Evolutionary conservation across 2,113 vertebrate genomes (phyloP), one percentile per base, ranked within the genome.

Genomic region (Ornithorhynchus anatinus): DNA sequence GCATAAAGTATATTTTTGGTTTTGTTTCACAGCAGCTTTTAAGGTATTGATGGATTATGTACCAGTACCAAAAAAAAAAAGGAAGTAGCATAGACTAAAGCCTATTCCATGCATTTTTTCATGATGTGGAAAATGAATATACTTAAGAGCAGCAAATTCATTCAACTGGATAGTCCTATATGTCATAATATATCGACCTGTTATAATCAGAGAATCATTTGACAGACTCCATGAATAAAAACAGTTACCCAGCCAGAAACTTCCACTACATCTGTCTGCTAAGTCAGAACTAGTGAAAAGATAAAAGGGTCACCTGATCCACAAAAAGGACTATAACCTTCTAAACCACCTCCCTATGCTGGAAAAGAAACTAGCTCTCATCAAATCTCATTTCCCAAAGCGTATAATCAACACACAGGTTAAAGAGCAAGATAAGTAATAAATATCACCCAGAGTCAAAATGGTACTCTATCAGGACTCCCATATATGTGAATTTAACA

Each of bases 361-460:
- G 53, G 17, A 20, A 7, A 32, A 57, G 10, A 69, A 59, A 69
- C 2, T 13, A 5, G 13, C n/a, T 3, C 4, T 36, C 45, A 59
- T 6, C 36, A 22, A 8, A 22, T 42, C 62, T n/a, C 38, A 1
- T 52, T 71, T 78, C 15, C 25, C 53, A 36, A 75, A 35, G 16
- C 6, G 53, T 39, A 8, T 15, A 6, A 13, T 27, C 23, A 27
- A 45, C 7, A 19, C 11, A 8, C 9, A 47, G 2, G 4, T 37
- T 32, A 51, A 0, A 7, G 9, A 38, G 53, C 54, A 69, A 47
- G 7, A 15, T 47, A 58, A 33, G 52, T 9, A 25, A 43, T 47
- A 2, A 4, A 15, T 2, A 31, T 0, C 23, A 10, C 31, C 19
- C 22, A 42, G 47, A 58, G 5, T 0, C 39, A 22, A 22, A n/a